A percentile compares a stretch with the other conserved stretches of the same genome.
Evolutionary conservation across 2,113 vertebrate species (phyloP).

Genomic region (Arizona elegans): DNA sequence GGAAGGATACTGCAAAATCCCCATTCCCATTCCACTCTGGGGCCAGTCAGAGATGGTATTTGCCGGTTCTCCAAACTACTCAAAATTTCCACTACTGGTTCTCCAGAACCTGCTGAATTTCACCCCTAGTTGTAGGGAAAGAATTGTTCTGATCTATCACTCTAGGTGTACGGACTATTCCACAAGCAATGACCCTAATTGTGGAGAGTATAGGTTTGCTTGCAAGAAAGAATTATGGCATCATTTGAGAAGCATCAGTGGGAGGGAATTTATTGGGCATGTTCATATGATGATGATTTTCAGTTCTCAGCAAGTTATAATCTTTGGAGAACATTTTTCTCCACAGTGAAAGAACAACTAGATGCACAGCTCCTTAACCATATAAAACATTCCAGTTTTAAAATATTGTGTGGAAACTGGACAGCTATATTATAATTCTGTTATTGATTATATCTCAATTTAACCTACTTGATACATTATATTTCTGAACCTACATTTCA

Average conservation of each 20-base stretch:
- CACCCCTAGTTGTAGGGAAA: not conserved
- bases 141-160: not conserved
- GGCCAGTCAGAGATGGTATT: too few species aligned
- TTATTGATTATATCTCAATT: not conserved
- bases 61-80: too few species aligned
- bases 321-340: not conserved
- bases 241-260: not conserved
- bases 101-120: too few species aligned
- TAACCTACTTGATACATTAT: not conserved
- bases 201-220: not conserved
- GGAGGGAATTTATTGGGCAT: not conserved
- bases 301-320: not conserved
- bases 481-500: not conserved
- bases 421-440: not conserved
- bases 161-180: not conserved
- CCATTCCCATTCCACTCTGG: too few species aligned
- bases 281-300: not conserved
- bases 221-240: not conserved
- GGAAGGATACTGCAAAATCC: too few species aligned
- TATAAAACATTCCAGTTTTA: not conserved
- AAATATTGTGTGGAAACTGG: not conserved
- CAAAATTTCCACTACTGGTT: too few species aligned
- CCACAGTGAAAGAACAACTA: not conserved
- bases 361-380: not conserved
- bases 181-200: not conserved